phyloP scores from a whole-genome alignment of 2,888 invertebrate species.

The Steinernema scapterisci region DNA sequence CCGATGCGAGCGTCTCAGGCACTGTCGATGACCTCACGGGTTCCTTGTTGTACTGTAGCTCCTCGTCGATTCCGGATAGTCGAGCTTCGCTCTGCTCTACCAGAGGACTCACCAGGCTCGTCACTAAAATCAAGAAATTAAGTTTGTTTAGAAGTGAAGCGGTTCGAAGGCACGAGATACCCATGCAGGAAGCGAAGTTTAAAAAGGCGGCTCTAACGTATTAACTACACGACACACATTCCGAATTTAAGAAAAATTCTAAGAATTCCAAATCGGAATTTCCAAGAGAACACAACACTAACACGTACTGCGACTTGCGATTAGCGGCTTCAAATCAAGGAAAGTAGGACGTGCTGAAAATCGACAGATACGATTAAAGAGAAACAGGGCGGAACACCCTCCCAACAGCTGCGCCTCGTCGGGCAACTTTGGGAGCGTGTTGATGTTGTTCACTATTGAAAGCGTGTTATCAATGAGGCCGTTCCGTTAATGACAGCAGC shows the following conservation, averaged over 20 bases:
- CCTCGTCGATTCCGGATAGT: constrained; percentile 47
- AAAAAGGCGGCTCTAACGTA: constrained; percentile 10
- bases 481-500: constrained; percentile 26
- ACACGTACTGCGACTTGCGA: constrained; percentile 33
- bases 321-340: constrained; percentile 82
- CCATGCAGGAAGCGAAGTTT: constrained; percentile 15
- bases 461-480: constrained; percentile 10
- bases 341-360: constrained; percentile 93
- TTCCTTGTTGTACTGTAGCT: constrained; percentile 39
- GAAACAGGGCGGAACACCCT: not conserved
- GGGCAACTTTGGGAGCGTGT: not conserved
- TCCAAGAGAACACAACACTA: constrained; percentile 8
- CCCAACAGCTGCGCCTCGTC: no score
- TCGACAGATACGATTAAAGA: constrained; percentile 28
- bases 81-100: constrained; percentile 34
- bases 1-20: constrained; percentile 51
- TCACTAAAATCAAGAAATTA: constrained; percentile 41
- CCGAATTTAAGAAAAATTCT: no score
- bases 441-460: not conserved
- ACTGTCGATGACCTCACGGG: constrained; percentile 61
- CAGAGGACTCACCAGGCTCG: constrained; percentile 44
- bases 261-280: not conserved
- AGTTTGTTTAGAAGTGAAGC: not conserved
- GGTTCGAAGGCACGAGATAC: constrained; percentile 1
- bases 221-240: not conserved